A percentile compares a stretch with the other conserved stretches of the same genome.
Conservation (phyloP, 2,797 vertebrate genomes). For the Epinephelus coioides region DNA sequence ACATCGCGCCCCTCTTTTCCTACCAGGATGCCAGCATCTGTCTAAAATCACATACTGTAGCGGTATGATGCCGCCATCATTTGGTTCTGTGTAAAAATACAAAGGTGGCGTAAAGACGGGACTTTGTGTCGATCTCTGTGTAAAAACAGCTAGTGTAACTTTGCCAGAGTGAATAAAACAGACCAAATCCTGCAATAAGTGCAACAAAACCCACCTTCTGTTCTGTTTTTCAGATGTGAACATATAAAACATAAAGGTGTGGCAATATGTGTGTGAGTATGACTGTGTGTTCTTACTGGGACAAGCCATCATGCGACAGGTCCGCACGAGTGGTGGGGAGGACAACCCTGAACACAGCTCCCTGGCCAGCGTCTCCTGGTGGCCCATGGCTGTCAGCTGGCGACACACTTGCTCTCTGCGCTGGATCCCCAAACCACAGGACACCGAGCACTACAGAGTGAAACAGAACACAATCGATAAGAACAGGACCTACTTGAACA, state of each 20-base stretch:
- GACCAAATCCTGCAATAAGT: no score
- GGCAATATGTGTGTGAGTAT: not conserved
- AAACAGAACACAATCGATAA: not conserved
- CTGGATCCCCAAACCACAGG: slow-evolving; percentile 91
- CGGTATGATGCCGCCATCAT: no score
- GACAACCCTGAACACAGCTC: slow-evolving; percentile 82
- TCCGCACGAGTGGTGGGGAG: slow-evolving; percentile 83
- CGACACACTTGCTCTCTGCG: slow-evolving; percentile 87
- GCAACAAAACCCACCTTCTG: no score
- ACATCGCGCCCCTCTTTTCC: no score
- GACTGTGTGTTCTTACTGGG: slow-evolving; percentile 85
- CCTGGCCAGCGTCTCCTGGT: slow-evolving; percentile 80
- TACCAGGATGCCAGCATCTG: no score
- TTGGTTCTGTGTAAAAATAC: no score
- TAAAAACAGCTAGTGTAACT: no score
- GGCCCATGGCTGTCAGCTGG: slow-evolving; percentile 85
- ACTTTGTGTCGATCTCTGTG: no score
- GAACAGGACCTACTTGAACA: not conserved
- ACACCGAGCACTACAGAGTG: slow-evolving; percentile 91
- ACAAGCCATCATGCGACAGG: slow-evolving; percentile 90
- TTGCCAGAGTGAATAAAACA: no score
- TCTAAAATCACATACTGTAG: no score
- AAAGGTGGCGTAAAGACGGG: no score
- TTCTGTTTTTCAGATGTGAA: not conserved
- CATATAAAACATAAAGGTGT: not conserved